Percentiles rank a stretch among this genome's conserved stretches.
phyloP scores from a whole-genome alignment of 2,797 vertebrate genomes.

The Ctenopoma multispine region DNA sequence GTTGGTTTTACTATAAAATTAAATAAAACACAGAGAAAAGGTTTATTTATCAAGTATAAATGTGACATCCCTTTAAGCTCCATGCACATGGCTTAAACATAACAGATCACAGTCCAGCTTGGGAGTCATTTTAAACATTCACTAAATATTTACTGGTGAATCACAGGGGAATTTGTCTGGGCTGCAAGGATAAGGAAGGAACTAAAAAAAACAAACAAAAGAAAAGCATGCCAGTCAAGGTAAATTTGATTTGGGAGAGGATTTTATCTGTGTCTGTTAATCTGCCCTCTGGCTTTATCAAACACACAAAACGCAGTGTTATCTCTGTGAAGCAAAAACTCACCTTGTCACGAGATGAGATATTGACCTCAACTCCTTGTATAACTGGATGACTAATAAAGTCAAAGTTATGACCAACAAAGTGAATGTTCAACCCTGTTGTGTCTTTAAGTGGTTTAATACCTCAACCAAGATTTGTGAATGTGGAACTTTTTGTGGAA shows the following conservation, averaged over 20 bases:
- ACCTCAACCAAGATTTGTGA: constrained; percentile 24
- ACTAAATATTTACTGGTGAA: constrained; percentile 46
- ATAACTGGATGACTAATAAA: constrained; percentile 58
- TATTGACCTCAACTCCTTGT: constrained; percentile 37
- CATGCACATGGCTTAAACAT: background rate
- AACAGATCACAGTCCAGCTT: background rate
- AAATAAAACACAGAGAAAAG: constrained; percentile 11
- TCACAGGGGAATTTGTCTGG: constrained; percentile 24
- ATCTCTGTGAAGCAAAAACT: constrained; percentile 43
- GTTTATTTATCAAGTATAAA: background rate
- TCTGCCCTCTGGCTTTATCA: constrained; percentile 23
- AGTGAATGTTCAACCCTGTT: constrained; percentile 66
- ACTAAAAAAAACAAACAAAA: constrained; percentile 9
- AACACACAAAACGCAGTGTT: constrained; percentile 41
- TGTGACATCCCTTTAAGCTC: background rate
- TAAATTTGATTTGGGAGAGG: constrained; percentile 35
- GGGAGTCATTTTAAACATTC: constrained; percentile 59
- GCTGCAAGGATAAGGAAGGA: constrained; percentile 32
- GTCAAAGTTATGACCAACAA: constrained; percentile 33
- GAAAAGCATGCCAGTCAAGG: constrained; percentile 30
- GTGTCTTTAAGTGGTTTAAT: constrained; percentile 44
- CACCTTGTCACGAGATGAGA: constrained; percentile 21
- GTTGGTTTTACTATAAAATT: no score
- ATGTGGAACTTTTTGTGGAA: background rate
- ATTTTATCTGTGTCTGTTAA: constrained; percentile 27